A percentile compares a stretch with the other conserved stretches of the same genome.
phyloP scores from a whole-genome alignment of 2,888 invertebrate species.

The Bibio marci region DNA sequence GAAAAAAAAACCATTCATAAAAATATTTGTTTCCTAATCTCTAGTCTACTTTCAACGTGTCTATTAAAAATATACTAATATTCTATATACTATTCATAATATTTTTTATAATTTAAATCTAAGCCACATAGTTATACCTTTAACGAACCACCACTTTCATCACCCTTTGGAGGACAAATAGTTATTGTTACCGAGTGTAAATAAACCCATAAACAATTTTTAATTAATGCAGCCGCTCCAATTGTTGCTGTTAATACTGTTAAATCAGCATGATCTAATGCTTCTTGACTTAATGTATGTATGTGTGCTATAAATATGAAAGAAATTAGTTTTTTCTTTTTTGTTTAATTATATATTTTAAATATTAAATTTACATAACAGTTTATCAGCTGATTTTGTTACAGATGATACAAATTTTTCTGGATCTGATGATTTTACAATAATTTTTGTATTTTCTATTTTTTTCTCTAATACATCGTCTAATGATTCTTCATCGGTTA shows the following conservation, averaged over 20 bases:
- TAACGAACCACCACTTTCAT: slow-evolving; percentile 27
- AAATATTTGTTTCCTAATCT: too few relatives aligned
- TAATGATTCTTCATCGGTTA: slow-evolving; percentile 21
- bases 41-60: too few relatives aligned
- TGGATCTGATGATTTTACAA: slow-evolving; percentile 60
- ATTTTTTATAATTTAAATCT: neutral
- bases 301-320: slow-evolving; percentile 42
- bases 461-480: slow-evolving; percentile 24
- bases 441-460: slow-evolving; percentile 22
- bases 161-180: slow-evolving; percentile 26
- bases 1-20: too few relatives aligned
- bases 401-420: slow-evolving; percentile 40
- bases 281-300: slow-evolving; percentile 64
- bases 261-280: slow-evolving; percentile 67
- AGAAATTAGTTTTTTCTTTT: neutral
- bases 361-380: slow-evolving; percentile 35
- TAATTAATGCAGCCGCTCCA: slow-evolving; percentile 60
- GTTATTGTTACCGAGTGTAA: slow-evolving; percentile 34
- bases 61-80: too few relatives aligned
- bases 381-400: slow-evolving; percentile 53
- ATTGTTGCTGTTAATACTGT: slow-evolving; percentile 65
- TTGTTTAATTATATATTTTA: slow-evolving; percentile 6
- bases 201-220: slow-evolving; percentile 64
- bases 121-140: slow-evolving; percentile 13
- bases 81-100: too few relatives aligned